Evolutionary conservation across 1,140 invertebrate species (phyloP), one percentile per base, ranked within the genome.

Genomic region (Hypothenemus hampei): DNA sequence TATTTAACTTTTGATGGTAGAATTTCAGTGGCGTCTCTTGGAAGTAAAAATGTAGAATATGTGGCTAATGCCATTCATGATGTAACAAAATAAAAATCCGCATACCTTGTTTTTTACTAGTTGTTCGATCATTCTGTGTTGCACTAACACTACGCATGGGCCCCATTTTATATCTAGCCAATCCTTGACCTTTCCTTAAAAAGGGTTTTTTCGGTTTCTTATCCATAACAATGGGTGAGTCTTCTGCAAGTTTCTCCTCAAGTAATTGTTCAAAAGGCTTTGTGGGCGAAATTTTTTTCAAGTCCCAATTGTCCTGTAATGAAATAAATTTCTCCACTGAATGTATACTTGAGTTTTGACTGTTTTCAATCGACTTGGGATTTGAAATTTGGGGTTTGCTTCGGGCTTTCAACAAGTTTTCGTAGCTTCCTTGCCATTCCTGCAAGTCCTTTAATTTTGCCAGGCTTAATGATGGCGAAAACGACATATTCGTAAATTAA

Each of bases 1-100:
- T 99, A 97, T 71, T 72, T 99, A 59, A 99, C 96, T 3, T 97
- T 95, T 73, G 96, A 99, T 76, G 97, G 97, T 0, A 84, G 97
- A 62, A 97, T 99, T 70, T 98, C 95, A 3, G 89, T 99, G 72
- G 96, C 96, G 22, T 97, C 97, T 43, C 85, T 99, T 4, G 89
- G 91, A 1, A 89, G 91, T 0, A 87, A 88, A 63, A 99, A 98
- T 77, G 93, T 98, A 1, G 86, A 87, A 57, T 97, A 99, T 72
- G 75, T 99, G 49, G 91, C 91, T 18, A 78, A 91, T 59, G 87
- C 85, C 50, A 93, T 95, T 44, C 89, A 94, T 70, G 78, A 87
- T 75, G 93, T 97, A 22, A 93, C 93, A 10, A 93, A 93, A 73
- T 46, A 33, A 47, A n/a, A n/a, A n/a, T n/a, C n/a, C n/a, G n/a